Evolutionary conservation across 2,888 invertebrate genomes (phyloP).

Genomic region (Lobophora halterata): DNA sequence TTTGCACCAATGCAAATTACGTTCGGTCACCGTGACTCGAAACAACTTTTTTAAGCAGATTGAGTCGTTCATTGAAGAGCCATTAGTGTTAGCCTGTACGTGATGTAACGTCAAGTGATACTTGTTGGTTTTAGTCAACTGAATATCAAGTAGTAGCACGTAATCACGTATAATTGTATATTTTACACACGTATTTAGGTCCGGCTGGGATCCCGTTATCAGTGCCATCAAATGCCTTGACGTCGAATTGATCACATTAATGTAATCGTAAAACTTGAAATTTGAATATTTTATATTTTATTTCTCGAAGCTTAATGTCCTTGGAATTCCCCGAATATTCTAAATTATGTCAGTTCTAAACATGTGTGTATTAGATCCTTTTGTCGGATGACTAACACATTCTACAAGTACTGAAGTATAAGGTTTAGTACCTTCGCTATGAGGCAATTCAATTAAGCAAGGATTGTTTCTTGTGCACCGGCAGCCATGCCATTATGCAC

Average conservation of each 20-base stretch:
- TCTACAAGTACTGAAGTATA: conserved; percentile 13
- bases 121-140: conserved; percentile 38
- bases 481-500: conserved; percentile 31
- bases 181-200: conserved; percentile 47
- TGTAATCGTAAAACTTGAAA: conserved; percentile 9
- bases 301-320: conserved; percentile 18
- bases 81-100: conserved; percentile 44
- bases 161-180: conserved; percentile 41
- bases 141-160: conserved; percentile 46
- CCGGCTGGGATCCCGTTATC: conserved; percentile 50
- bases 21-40: conserved; percentile 24
- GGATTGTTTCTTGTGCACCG: conserved; percentile 41
- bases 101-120: conserved; percentile 41
- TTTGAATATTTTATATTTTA: conserved; percentile 14
- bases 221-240: conserved; percentile 25
- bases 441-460: conserved; percentile 49
- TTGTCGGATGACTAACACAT: conserved; percentile 41
- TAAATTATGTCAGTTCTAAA: conserved; percentile 27
- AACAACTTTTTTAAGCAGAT: conserved; percentile 23
- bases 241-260: conserved; percentile 28
- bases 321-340: conserved; percentile 40
- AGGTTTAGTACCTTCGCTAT: conserved; percentile 30
- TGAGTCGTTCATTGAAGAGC: conserved; percentile 34
- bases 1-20: conserved; percentile 23
- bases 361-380: conserved; percentile 20